A percentile compares a stretch with the other conserved stretches of the same genome.
These are phyloP conservation scores for Morbakka virulenta DNA, from an alignment of 30 jellyfish, hydroid and myxozoan species.

Conservation along the genomic window DNA sequence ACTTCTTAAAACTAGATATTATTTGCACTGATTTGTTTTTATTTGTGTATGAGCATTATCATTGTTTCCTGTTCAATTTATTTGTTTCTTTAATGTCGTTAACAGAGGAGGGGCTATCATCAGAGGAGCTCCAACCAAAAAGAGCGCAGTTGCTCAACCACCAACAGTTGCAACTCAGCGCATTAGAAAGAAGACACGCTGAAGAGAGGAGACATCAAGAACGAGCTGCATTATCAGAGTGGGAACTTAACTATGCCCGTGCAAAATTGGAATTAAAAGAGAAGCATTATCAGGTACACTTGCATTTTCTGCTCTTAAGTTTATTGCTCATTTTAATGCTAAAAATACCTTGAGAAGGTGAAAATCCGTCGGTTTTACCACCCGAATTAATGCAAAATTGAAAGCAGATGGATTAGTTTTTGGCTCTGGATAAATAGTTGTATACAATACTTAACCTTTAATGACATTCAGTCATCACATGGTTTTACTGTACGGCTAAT, in stretches of 20 bases:
- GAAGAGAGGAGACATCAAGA: slow-evolving; percentile 76
- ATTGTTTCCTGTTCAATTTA: too few relatives aligned
- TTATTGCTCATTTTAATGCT: neutral
- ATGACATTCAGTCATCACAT: too few relatives aligned
- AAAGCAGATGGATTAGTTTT: too few relatives aligned
- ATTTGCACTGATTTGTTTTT: too few relatives aligned
- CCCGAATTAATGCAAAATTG: neutral
- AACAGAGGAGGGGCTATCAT: slow-evolving; percentile 50
- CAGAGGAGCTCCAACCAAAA: slow-evolving; percentile 85
- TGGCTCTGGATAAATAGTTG: too few relatives aligned
- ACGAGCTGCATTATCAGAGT: slow-evolving; percentile 76
- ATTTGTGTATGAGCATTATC: too few relatives aligned
- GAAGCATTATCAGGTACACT: slow-evolving; percentile 72
- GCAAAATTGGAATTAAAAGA: slow-evolving; percentile 92
- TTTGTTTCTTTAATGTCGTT: neutral
- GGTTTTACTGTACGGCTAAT: too few relatives aligned
- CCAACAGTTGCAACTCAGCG: slow-evolving; percentile 77
- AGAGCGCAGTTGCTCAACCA: slow-evolving; percentile 86
- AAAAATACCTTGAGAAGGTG: neutral
- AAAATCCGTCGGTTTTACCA: neutral
- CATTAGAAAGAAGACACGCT: slow-evolving; percentile 72
- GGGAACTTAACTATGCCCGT: slow-evolving; percentile 90
- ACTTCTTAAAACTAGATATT: too few relatives aligned
- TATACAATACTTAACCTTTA: too few relatives aligned
- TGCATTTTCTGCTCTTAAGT: neutral